phyloP scores from a whole-genome alignment of 64 coral and sea anemone genomes.

The Exaiptasia diaphana region DNA sequence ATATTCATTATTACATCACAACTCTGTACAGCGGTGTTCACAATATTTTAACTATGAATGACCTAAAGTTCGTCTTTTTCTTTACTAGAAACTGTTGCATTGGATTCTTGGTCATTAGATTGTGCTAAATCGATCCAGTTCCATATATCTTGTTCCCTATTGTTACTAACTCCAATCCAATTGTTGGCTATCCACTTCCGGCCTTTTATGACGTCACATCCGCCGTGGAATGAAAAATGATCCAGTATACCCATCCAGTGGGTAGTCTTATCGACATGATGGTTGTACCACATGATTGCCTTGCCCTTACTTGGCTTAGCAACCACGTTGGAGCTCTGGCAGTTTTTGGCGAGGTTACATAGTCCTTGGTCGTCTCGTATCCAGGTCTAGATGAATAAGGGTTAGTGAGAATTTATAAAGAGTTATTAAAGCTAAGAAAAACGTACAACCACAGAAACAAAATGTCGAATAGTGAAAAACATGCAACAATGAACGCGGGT shows the following conservation, averaged over 20 bases:
- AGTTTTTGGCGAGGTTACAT: conserved; percentile 92
- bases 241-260: conserved; percentile 77
- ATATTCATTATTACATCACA: too few species aligned
- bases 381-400: conserved; percentile 82
- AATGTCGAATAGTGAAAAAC: too few species aligned
- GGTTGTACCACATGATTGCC: conserved; percentile 93
- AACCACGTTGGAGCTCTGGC: conserved; percentile 73
- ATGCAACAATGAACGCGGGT: too few species aligned
- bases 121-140: conserved; percentile 81
- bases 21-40: too few species aligned
- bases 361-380: conserved; percentile 57
- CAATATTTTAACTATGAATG: too few species aligned
- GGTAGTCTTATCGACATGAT: conserved; percentile 52
- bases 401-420: too few species aligned
- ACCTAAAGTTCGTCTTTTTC: too few species aligned
- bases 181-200: conserved; percentile 92
- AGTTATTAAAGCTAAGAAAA: too few species aligned
- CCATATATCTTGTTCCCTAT: conserved; percentile 55
- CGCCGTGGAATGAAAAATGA: conserved; percentile 77
- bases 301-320: conserved; percentile 89
- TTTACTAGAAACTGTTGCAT: too few species aligned
- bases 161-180: conserved; percentile 81
- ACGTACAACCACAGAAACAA: too few species aligned
- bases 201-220: conserved; percentile 73
- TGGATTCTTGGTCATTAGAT: too few species aligned